phyloP scores from a whole-genome alignment of 2,113 vertebrate species.

The Opisthocomus hoazin region DNA sequence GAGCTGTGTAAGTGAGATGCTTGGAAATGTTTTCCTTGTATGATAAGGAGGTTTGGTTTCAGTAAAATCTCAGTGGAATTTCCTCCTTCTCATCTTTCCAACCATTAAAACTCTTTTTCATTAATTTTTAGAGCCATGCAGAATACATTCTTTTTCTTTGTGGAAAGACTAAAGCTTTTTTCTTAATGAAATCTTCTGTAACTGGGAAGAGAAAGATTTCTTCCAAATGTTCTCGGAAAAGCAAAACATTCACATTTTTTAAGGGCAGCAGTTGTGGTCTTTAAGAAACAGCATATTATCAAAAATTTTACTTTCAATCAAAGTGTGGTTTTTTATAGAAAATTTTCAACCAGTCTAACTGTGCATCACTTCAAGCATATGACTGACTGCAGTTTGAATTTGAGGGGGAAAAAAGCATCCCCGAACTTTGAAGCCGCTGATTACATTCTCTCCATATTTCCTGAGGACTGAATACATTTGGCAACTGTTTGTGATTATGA shows the following conservation, averaged over 20 bases:
- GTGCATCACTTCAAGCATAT: background rate
- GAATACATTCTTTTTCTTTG: background rate
- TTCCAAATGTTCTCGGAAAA: background rate
- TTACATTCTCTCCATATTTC: background rate
- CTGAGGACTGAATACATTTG: background rate
- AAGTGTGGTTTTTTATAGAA: background rate
- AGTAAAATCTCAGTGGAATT: background rate
- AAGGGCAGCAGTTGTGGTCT: background rate
- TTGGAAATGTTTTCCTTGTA: background rate
- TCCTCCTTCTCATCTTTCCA: background rate
- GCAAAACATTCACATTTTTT: background rate
- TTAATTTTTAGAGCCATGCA: background rate
- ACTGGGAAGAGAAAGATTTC: background rate
- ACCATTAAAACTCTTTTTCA: background rate
- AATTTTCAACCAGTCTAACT: background rate
- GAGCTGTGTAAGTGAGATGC: background rate
- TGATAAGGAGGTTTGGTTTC: background rate
- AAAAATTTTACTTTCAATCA: background rate
- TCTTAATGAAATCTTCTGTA: background rate
- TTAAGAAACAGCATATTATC: background rate
- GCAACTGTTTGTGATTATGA: constrained; percentile 11
- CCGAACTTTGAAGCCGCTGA: background rate
- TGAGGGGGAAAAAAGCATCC: background rate
- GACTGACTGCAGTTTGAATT: background rate
- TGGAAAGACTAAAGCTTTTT: background rate